Evolutionary conservation across 2,797 vertebrate genomes (phyloP), one percentile per base, ranked within the genome.

Genomic region (Corythornis leucogaster): DNA sequence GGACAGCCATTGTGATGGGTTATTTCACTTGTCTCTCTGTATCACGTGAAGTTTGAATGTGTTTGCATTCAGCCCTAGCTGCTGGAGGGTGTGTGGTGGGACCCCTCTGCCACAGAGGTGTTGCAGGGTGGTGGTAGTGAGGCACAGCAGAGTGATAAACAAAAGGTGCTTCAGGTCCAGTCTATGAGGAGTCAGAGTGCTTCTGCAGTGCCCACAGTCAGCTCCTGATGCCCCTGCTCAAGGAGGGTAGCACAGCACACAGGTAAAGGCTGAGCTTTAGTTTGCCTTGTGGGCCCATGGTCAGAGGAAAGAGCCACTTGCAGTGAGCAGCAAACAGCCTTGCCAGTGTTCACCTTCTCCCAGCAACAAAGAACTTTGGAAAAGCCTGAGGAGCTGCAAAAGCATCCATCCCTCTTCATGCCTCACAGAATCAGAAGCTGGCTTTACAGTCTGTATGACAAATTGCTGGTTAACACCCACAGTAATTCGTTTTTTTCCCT

Each of bases 41-140:
- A 20, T 18, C 0, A 0, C 31, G 38, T 67, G 42, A 54, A 62
- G 63, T 35, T 18, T 35, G 17, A 8, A 16, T 1, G 54, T 31
- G 38, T 54, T 70, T 64, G 28, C 31, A 55, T 16, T 15, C 53
- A n/a, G 62, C n/a, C 19, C 62, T 55, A 35, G 63, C 15, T 79
- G 55, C 79, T 40, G 67, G 11, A 31, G 28, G 14, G 17, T 6
- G 38, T 15, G 62, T 2, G 3, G 21, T 45, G 68, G 59, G 63
- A 62, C 35, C 15, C 12, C 9, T 42, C 42, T 57, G 78, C 48
- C 74, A 28, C 59, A 20, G 35, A 26, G 33, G 17, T 64, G 70
- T 45, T 9, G 2, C 13, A 24, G 54, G 14, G 33, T 30, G 28
- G 30, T 62, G 42, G 24, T 3, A 8, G 25, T 17, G 86, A 80